Conservation (phyloP, 2,888 invertebrate genomes). For the Byasa hedistus region DNA sequence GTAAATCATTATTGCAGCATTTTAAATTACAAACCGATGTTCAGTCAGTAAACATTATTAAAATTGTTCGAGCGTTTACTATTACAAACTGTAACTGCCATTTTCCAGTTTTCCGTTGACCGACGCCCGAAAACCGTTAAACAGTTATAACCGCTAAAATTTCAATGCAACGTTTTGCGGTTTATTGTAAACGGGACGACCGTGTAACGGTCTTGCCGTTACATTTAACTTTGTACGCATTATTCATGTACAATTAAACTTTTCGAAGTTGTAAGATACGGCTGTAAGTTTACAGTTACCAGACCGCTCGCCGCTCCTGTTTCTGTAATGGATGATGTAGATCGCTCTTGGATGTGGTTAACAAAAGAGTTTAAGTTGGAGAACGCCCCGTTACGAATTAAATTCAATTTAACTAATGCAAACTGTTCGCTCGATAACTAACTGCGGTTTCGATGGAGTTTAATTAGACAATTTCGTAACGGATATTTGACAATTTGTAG, state of each 20-base stretch:
- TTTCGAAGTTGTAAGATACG: constrained; percentile 38
- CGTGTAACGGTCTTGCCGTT: constrained; percentile 41
- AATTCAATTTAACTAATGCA: constrained; percentile 4
- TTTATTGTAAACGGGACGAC: constrained; percentile 51
- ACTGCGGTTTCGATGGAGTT: too few relatives aligned
- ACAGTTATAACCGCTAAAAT: background rate
- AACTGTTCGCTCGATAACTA: too few relatives aligned
- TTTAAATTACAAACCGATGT: too few relatives aligned
- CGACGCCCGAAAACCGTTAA: constrained; percentile 2
- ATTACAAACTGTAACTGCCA: background rate
- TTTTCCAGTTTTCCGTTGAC: background rate
- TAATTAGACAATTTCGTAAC: too few relatives aligned
- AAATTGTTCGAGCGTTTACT: too few relatives aligned
- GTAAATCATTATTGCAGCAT: too few relatives aligned
- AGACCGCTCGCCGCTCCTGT: constrained; percentile 13
- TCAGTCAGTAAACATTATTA: too few relatives aligned
- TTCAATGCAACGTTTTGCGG: constrained; percentile 34
- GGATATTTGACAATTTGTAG: too few relatives aligned
- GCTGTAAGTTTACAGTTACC: constrained; percentile 17
- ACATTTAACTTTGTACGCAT: constrained; percentile 43
- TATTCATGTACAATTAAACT: constrained; percentile 55
- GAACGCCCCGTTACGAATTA: constrained; percentile 3
- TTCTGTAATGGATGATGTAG: constrained; percentile 21
- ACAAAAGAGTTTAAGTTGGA: background rate
- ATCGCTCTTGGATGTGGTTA: constrained; percentile 4